Conservation (phyloP, 2,888 invertebrate genomes). For the Cyrtodaria siliqua region DNA sequence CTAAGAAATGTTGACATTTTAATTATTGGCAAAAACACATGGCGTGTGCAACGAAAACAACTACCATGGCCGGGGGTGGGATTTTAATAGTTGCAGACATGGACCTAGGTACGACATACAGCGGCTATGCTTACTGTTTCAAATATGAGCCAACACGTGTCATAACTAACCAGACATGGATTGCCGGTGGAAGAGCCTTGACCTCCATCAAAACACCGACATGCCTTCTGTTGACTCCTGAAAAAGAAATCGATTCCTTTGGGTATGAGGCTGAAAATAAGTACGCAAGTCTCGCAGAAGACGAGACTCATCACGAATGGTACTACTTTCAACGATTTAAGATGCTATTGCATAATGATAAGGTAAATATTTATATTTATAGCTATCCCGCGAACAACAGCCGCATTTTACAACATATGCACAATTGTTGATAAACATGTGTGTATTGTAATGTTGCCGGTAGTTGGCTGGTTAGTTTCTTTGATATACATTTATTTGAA, state of each 20-base stretch:
- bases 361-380: no score
- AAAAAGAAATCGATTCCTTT: constrained; percentile 19
- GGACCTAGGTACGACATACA: constrained; percentile 34
- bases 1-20: no score
- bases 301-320: constrained; percentile 37
- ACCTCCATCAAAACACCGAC: constrained; percentile 32
- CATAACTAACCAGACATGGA: constrained; percentile 15
- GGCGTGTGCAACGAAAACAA: no score
- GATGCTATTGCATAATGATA: constrained; percentile 43
- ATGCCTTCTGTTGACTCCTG: constrained; percentile 11
- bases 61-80: no score
- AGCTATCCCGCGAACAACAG: no score
- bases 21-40: no score
- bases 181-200: background rate
- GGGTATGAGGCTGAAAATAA: constrained; percentile 58
- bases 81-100: constrained; percentile 14
- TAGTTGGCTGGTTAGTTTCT: no score
- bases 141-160: constrained; percentile 9
- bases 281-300: constrained; percentile 51
- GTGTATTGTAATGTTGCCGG: no score
- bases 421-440: no score
- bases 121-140: constrained; percentile 30
- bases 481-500: no score
- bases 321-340: constrained; percentile 55
- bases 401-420: no score